A percentile compares a stretch with the other conserved stretches of the same genome.
Evolutionary conservation across 2,113 vertebrate genomes (phyloP).

Genomic region (Sylvietta virens): DNA sequence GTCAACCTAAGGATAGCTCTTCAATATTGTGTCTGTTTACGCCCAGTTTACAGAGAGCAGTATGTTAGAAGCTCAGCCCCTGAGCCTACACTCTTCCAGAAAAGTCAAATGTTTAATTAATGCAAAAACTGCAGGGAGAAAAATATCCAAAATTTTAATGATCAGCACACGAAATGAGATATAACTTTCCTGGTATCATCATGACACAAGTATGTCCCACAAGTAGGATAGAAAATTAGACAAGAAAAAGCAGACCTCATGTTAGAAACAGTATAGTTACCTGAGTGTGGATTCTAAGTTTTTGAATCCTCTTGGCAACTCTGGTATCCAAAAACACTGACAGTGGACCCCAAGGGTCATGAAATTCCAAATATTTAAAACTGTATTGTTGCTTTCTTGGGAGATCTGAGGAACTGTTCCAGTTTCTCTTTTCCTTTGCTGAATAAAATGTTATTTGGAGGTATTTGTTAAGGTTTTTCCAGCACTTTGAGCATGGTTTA

Average conservation of each 20-base stretch:
- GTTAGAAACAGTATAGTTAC: background rate
- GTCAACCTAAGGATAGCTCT: background rate
- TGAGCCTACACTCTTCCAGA: background rate
- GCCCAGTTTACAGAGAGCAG: background rate
- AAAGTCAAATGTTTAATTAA: background rate
- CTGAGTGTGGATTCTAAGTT: background rate
- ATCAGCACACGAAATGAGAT: accelerated
- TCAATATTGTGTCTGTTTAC: background rate
- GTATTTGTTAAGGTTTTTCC: accelerated
- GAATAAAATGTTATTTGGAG: background rate
- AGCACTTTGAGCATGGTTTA: background rate
- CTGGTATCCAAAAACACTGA: background rate
- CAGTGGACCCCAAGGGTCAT: background rate
- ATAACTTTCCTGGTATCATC: background rate
- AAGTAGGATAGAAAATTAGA: background rate
- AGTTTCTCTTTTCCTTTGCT: background rate
- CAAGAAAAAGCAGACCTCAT: background rate
- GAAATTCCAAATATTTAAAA: background rate
- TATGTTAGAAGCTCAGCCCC: background rate
- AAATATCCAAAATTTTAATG: background rate
- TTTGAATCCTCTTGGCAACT: background rate
- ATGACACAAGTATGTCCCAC: background rate
- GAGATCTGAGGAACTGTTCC: background rate
- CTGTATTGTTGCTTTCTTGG: background rate
- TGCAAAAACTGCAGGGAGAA: background rate